Evolutionary conservation across 2,888 invertebrate species (phyloP).

Genomic region (Piscicola geometra): DNA sequence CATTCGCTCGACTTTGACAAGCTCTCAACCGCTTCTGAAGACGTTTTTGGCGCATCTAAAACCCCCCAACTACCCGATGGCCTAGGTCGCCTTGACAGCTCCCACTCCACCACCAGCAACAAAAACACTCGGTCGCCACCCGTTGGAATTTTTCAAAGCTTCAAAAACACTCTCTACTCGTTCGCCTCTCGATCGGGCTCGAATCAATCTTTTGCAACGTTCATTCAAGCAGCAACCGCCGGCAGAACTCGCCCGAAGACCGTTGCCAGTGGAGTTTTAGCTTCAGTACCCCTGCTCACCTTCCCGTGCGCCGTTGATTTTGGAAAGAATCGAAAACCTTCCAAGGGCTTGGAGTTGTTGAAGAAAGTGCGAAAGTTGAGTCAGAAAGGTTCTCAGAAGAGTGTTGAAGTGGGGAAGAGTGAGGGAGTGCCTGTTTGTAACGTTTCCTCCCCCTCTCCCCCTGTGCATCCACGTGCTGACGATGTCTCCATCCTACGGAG

Average conservation of each 20-base stretch:
- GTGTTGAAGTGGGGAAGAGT: neutral
- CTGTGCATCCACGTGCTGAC: neutral
- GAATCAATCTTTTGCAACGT: neutral
- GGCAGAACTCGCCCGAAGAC: neutral
- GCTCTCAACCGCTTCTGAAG: neutral
- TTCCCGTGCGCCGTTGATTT: neutral
- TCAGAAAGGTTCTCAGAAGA: neutral
- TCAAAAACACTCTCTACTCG: neutral
- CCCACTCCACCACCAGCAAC: too few relatives aligned
- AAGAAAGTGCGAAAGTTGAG: neutral
- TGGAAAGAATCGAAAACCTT: neutral
- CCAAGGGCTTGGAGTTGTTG: neutral
- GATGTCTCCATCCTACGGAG: neutral
- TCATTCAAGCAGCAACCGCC: neutral
- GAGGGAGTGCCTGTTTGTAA: constrained; percentile 13
- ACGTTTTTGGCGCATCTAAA: neutral
- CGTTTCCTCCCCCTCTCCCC: constrained; percentile 28
- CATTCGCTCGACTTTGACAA: neutral
- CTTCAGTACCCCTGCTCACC: neutral
- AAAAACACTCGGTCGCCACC: neutral
- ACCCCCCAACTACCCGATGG: too few relatives aligned
- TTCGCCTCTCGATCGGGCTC: neutral
- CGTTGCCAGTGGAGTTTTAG: neutral
- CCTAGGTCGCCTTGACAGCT: too few relatives aligned
- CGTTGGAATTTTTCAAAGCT: neutral